Conservation (phyloP, 2,888 invertebrate species). For the Metalampra italica region DNA sequence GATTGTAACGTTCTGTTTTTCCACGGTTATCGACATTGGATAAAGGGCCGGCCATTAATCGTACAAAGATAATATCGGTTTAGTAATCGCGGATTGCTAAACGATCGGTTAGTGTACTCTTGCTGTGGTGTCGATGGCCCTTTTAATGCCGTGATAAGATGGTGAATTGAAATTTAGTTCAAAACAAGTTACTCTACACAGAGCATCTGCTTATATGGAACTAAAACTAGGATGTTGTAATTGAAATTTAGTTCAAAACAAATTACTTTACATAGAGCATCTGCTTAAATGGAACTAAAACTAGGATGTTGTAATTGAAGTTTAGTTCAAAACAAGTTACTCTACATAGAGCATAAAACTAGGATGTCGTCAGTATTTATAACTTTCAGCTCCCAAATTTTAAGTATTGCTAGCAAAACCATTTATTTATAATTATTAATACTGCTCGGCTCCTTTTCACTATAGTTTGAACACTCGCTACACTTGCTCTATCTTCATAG, state of each 20-base stretch:
- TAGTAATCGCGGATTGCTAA: constrained; percentile 71
- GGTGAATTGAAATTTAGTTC: constrained; percentile 16
- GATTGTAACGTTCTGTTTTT: constrained; percentile 33
- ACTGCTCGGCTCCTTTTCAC: too few species aligned
- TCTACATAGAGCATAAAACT: too few species aligned
- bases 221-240: too few species aligned
- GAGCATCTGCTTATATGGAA: too few species aligned
- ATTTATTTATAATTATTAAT: too few species aligned
- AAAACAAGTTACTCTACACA: constrained; percentile 1
- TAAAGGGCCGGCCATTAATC: constrained; percentile 71
- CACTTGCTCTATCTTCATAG: too few species aligned
- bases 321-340: constrained; percentile 5
- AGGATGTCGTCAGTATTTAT: too few species aligned
- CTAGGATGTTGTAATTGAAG: constrained; percentile 17
- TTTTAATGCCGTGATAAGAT: constrained; percentile 11
- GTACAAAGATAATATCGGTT: constrained; percentile 67
- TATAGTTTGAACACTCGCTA: too few species aligned
- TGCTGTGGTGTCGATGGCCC: constrained; percentile 14
- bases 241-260: constrained; percentile 14
- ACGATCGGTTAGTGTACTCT: constrained; percentile 58
- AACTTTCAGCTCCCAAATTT: too few species aligned
- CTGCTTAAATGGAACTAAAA: too few species aligned
- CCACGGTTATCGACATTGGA: constrained; percentile 56
- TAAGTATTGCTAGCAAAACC: too few species aligned
- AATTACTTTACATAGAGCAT: too few species aligned